Percentiles rank a stretch among this genome's conserved stretches.
These are phyloP conservation scores for Pelagia noctiluca DNA, from an alignment of 30 jellyfish, hydroid and myxozoan species.

Conservation along the genomic window DNA sequence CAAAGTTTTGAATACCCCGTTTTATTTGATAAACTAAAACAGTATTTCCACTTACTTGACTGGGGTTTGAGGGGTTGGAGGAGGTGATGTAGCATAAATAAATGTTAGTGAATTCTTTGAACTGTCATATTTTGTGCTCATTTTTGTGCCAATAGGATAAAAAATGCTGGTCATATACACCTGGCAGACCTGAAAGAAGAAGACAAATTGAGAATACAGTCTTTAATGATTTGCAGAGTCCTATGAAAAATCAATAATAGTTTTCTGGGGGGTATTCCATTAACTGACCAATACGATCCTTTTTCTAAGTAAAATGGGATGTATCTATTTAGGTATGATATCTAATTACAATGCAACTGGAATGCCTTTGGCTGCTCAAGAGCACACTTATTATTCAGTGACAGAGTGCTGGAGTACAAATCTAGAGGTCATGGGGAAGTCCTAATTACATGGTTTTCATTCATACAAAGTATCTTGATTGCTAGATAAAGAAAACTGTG, in stretches of 20 bases:
- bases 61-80: background rate
- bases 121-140: background rate
- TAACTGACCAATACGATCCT: background rate
- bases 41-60: background rate
- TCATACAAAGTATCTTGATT: too few relatives aligned
- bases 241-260: background rate
- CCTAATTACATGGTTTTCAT: too few relatives aligned
- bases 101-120: background rate
- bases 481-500: too few relatives aligned
- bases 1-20: background rate
- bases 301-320: too few relatives aligned
- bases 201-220: background rate
- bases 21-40: too few relatives aligned
- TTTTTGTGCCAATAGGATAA: background rate
- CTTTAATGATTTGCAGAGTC: background rate
- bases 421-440: too few relatives aligned
- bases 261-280: background rate
- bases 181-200: background rate
- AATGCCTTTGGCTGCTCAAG: background rate
- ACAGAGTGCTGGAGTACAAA: too few relatives aligned
- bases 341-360: background rate
- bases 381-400: too few relatives aligned
- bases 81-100: constrained; percentile 6
- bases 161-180: background rate
- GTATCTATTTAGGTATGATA: background rate